Conservation (phyloP, 2,113 vertebrate species). For the Aptenodytes patagonicus region DNA sequence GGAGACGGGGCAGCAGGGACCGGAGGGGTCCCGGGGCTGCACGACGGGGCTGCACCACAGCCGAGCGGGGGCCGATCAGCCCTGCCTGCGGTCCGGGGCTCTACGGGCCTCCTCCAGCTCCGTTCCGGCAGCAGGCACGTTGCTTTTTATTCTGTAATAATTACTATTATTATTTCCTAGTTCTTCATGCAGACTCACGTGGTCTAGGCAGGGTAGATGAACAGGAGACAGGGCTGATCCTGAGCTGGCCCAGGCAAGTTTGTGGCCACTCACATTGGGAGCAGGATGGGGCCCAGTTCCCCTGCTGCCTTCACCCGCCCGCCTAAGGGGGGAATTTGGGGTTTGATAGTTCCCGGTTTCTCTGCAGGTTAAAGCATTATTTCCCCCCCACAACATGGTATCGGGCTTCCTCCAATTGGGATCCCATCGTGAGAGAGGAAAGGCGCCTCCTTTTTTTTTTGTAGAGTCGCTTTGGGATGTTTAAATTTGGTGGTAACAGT, state of each 20-base stretch:
- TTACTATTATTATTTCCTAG: not conserved
- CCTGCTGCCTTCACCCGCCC: fast-evolving
- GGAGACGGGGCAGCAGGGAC: not conserved
- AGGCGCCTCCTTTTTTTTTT: not conserved
- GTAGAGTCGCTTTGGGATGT: not conserved
- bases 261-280: not conserved
- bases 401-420: not conserved
- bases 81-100: fast-evolving
- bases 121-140: fast-evolving
- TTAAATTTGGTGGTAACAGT: conserved; percentile 58
- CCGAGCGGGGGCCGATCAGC: fast-evolving
- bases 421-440: not conserved
- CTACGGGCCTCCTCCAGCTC: not conserved
- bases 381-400: not conserved
- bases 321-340: not conserved
- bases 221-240: not conserved
- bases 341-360: not conserved
- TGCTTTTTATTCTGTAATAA: not conserved
- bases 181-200: not conserved
- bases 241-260: not conserved
- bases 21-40: not conserved
- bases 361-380: not conserved
- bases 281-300: not conserved
- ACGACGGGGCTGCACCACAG: not conserved
- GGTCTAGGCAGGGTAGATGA: not conserved